Evolutionary conservation across 2,797 vertebrate genomes (phyloP).

Genomic region (Poeciliopsis infans): DNA sequence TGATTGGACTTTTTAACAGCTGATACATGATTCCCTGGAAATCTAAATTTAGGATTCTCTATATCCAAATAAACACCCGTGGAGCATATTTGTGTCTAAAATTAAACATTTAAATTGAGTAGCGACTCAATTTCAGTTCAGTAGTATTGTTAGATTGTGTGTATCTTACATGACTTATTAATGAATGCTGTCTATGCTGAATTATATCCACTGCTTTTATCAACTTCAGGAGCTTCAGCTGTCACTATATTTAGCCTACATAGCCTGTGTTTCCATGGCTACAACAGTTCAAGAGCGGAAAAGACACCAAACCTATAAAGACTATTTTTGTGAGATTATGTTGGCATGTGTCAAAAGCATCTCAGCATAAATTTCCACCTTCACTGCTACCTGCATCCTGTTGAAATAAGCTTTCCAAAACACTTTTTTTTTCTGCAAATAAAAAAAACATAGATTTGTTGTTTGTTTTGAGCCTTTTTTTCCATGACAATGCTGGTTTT

Average conservation of each 20-base stretch:
- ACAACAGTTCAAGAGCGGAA: conserved; percentile 50
- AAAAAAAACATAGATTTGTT: conserved; percentile 1
- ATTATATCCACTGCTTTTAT: conserved; percentile 54
- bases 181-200: conserved; percentile 40
- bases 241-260: conserved; percentile 72
- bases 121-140: not conserved
- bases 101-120: not conserved
- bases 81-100: not conserved
- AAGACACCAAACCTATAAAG: conserved; percentile 57
- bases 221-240: conserved; percentile 65
- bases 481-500: not conserved
- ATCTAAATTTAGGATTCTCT: conserved; percentile 1
- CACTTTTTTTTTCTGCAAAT: not conserved
- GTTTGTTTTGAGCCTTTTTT: not conserved
- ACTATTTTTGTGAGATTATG: conserved; percentile 41
- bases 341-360: conserved; percentile 26
- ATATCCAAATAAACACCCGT: not conserved
- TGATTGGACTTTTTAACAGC: conserved; percentile 37
- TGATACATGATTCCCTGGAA: conserved; percentile 18
- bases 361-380: conserved; percentile 17
- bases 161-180: conserved; percentile 28
- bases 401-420: conserved; percentile 36
- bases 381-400: conserved; percentile 8
- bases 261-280: conserved; percentile 75
- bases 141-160: conserved; percentile 16